Evolutionary conservation across 2,888 invertebrate species (phyloP).

Genomic region (Macroteleia sp.): DNA sequence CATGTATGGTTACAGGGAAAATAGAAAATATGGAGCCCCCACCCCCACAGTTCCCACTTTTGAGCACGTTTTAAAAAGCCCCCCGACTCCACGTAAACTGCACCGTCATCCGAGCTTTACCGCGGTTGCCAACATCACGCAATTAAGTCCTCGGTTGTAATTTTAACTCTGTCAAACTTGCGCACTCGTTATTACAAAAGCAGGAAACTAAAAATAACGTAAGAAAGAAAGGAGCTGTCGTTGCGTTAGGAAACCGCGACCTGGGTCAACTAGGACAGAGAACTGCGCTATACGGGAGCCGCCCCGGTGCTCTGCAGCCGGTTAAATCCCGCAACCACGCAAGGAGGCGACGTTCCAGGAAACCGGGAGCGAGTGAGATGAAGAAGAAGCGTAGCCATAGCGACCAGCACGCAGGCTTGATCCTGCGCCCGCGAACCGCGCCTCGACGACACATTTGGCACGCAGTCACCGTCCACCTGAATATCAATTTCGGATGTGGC

Average conservation of each 20-base stretch:
- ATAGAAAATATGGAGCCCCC: too few species aligned
- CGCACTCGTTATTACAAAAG: too few species aligned
- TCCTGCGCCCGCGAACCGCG: conserved; percentile 71
- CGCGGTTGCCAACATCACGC: too few species aligned
- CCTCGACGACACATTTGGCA: conserved; percentile 51
- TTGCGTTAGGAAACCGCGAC: conserved; percentile 69
- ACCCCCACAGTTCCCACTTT: too few species aligned
- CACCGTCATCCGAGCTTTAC: too few species aligned
- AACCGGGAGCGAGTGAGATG: conserved; percentile 56
- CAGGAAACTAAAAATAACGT: too few species aligned
- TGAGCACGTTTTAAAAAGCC: too few species aligned
- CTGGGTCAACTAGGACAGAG: conserved; percentile 78
- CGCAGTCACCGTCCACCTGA: conserved; percentile 25
- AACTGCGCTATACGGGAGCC: conserved; percentile 80
- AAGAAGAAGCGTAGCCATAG: conserved; percentile 72
- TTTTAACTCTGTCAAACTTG: too few species aligned
- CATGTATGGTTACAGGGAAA: too few species aligned
- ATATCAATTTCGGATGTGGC: conserved; percentile 12
- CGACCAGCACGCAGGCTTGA: conserved; percentile 73
- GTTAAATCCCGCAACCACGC: conserved; percentile 50
- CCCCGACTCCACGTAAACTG: too few species aligned
- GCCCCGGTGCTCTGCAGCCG: conserved; percentile 78
- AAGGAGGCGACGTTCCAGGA: conserved; percentile 49
- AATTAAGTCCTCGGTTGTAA: too few species aligned
- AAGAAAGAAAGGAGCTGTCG: background rate